phyloP scores from a whole-genome alignment of 2,888 invertebrate species.

The Ligdia adustata region DNA sequence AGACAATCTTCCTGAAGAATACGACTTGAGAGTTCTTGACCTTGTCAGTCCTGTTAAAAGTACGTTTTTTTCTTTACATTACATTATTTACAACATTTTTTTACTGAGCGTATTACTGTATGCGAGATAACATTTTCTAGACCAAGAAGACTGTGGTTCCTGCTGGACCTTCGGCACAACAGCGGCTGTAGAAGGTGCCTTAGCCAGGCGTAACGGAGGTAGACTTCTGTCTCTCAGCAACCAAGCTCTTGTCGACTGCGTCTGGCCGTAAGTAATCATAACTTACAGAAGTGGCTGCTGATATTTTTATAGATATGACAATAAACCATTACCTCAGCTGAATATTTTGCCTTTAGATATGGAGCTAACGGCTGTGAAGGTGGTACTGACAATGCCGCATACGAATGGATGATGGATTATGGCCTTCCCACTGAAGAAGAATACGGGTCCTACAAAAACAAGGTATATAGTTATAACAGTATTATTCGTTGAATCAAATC shows the following conservation, averaged over 20 bases:
- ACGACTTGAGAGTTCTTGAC: conserved; percentile 58
- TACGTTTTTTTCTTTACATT: too few relatives aligned
- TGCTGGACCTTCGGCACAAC: conserved; percentile 68
- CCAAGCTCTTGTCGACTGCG: conserved; percentile 69
- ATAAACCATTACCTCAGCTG: too few relatives aligned
- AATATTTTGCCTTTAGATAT: conserved; percentile 68
- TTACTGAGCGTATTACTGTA: not conserved
- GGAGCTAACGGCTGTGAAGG: conserved; percentile 95
- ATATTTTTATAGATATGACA: too few relatives aligned
- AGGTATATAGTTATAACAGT: too few relatives aligned
- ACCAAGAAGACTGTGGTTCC: conserved; percentile 62
- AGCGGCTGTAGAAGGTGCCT: conserved; percentile 62
- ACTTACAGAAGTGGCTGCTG: too few relatives aligned
- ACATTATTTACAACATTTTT: too few relatives aligned
- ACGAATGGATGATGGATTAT: conserved; percentile 93
- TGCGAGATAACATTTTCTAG: conserved; percentile 37
- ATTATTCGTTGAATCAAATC: too few relatives aligned
- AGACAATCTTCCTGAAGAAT: conserved; percentile 49
- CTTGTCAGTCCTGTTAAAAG: conserved; percentile 57
- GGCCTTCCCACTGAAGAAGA: conserved; percentile 92
- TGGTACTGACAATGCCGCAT: conserved; percentile 94
- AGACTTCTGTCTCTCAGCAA: conserved; percentile 59
- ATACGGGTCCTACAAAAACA: conserved; percentile 93
- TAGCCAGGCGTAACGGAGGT: conserved; percentile 61
- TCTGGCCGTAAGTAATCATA: conserved; percentile 58